phyloP scores from a whole-genome alignment of 1,140 invertebrate genomes.

The Bombus polaris region DNA sequence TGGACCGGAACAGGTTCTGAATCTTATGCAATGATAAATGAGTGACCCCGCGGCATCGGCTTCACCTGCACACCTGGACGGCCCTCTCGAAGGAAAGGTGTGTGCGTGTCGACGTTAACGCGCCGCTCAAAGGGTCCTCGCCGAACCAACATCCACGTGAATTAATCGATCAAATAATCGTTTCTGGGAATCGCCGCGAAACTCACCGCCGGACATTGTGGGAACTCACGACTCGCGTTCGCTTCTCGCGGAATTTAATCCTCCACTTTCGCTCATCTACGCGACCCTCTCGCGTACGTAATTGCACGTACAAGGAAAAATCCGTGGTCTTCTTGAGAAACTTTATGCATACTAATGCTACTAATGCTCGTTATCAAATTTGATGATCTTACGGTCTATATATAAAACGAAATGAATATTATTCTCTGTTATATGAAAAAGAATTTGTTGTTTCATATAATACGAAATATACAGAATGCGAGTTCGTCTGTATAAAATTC shows the following conservation, averaged over 20 bases:
- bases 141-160: constrained; percentile 39
- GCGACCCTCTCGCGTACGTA: not conserved
- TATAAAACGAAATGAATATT: too few species aligned
- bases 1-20: constrained; percentile 80
- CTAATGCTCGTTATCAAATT: too few species aligned
- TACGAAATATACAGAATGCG: too few species aligned
- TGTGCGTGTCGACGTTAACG: constrained; percentile 9
- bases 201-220: not conserved
- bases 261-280: not conserved
- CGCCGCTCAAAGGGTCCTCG: constrained; percentile 50
- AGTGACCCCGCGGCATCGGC: constrained; percentile 67
- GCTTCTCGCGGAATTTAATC: not conserved
- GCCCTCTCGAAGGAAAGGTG: not conserved
- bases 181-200: constrained; percentile 40
- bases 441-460: too few species aligned
- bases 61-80: constrained; percentile 65
- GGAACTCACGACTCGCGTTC: not conserved
- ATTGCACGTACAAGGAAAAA: not conserved
- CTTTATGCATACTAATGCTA: too few species aligned
- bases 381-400: too few species aligned
- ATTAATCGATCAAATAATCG: constrained; percentile 56
- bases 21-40: constrained; percentile 81
- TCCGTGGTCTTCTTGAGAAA: not conserved
- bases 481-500: too few species aligned
- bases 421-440: too few species aligned